phyloP scores from a whole-genome alignment of 2,888 invertebrate genomes.

The Cataglyphis altisquamis region DNA sequence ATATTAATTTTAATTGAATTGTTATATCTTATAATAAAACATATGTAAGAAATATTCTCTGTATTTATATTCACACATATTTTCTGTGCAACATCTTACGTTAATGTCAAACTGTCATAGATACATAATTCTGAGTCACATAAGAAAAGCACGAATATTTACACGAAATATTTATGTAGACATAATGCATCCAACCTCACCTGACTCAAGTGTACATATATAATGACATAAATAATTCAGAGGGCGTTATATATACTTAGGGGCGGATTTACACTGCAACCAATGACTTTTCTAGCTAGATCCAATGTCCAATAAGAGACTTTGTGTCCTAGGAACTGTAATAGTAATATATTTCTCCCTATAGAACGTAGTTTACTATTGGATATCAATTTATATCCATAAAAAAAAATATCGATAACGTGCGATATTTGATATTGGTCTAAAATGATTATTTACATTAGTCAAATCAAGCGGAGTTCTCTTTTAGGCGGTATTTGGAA shows the following conservation, averaged over 20 bases:
- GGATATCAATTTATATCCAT: background rate
- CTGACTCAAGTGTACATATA: background rate
- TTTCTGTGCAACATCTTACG: background rate
- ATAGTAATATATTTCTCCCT: background rate
- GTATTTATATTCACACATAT: background rate
- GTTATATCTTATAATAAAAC: background rate
- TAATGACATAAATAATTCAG: background rate
- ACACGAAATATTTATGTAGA: background rate
- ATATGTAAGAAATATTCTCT: background rate
- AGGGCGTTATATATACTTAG: no score
- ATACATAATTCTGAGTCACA: background rate
- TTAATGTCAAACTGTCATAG: background rate
- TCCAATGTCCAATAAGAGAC: background rate
- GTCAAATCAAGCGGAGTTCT: no score
- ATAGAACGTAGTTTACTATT: background rate
- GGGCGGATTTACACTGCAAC: background rate
- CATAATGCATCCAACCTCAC: background rate
- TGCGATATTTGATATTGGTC: no score
- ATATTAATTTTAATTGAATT: background rate
- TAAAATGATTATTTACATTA: no score
- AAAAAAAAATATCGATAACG: no score
- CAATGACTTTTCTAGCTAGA: background rate
- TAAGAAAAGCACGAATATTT: background rate
- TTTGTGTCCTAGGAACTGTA: background rate
- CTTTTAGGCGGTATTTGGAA: background rate